phyloP scores from a whole-genome alignment of 2,113 vertebrate species.

The Rana temporaria region DNA sequence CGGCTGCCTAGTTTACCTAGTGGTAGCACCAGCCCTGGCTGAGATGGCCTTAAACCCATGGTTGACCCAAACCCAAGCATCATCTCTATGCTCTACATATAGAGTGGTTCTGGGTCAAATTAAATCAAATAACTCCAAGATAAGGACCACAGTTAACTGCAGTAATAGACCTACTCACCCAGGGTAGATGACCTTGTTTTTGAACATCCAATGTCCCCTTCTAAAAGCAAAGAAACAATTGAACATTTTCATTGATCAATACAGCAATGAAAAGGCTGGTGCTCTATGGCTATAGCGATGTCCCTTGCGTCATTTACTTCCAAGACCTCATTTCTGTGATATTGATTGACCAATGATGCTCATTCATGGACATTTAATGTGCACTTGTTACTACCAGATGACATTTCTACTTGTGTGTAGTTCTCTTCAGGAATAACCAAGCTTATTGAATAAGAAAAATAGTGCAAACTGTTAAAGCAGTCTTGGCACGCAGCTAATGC shows the following conservation, averaged over 20 bases:
- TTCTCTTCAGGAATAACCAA: too few relatives aligned
- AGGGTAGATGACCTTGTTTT: neutral
- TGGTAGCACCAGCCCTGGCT: too few relatives aligned
- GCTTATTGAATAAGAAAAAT: too few relatives aligned
- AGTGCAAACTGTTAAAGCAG: too few relatives aligned
- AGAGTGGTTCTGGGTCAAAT: neutral
- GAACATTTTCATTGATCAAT: constrained; percentile 14
- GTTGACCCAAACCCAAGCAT: too few relatives aligned
- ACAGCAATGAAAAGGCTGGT: neutral
- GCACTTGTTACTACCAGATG: neutral
- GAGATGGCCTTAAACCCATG: too few relatives aligned
- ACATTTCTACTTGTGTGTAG: too few relatives aligned
- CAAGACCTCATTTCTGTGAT: constrained; percentile 36
- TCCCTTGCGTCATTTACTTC: neutral
- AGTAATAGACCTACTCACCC: neutral
- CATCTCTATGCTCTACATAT: too few relatives aligned
- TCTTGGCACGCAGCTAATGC: too few relatives aligned
- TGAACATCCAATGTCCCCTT: constrained; percentile 18
- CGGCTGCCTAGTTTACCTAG: too few relatives aligned
- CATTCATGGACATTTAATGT: neutral
- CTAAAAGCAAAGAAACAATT: constrained; percentile 20
- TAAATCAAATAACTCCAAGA: neutral
- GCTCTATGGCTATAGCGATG: constrained; percentile 12
- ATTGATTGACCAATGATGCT: constrained; percentile 15
- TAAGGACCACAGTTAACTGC: neutral